A percentile compares a stretch with the other conserved stretches of the same genome.
Conservation (phyloP, 1,140 invertebrate species). For the Eurytemora carolleeae region DNA sequence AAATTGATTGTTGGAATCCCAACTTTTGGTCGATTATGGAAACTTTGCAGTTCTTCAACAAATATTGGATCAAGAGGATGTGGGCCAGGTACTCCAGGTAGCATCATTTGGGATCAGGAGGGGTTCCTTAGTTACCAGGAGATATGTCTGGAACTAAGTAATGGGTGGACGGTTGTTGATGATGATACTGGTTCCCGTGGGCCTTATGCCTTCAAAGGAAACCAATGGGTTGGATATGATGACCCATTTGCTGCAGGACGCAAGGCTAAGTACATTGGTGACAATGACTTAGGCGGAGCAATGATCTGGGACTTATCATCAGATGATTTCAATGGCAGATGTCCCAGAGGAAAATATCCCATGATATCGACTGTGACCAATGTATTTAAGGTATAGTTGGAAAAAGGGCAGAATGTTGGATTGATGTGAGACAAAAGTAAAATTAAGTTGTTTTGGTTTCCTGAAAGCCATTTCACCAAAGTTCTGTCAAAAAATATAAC, state of each 20-base stretch:
- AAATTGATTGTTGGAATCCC: conserved; percentile 83
- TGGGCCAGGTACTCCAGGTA: background rate
- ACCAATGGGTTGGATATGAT: conserved; percentile 91
- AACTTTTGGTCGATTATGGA: conserved; percentile 78
- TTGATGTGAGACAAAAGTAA: too few relatives aligned
- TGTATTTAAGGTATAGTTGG: too few relatives aligned
- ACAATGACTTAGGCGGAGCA: conserved; percentile 61
- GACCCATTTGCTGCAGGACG: conserved; percentile 55
- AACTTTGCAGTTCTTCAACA: conserved; percentile 23
- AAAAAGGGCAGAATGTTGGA: too few relatives aligned
- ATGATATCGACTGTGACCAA: conserved; percentile 25
- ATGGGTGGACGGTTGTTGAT: conserved; percentile 56
- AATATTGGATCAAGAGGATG: background rate
- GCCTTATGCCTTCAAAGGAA: conserved; percentile 59
- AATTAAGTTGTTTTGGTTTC: too few relatives aligned
- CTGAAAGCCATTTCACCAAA: too few relatives aligned
- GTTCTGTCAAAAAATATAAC: too few relatives aligned
- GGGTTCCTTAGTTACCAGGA: conserved; percentile 27
- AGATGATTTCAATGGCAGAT: conserved; percentile 52
- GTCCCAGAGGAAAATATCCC: background rate
- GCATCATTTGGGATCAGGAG: conserved; percentile 7
- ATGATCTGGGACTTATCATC: conserved; percentile 92
- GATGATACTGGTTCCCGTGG: too few relatives aligned
- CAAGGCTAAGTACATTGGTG: conserved; percentile 60
- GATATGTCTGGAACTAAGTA: conserved; percentile 39